Conservation (phyloP, 2,797 vertebrate genomes). For the Malurus leucopterus region DNA sequence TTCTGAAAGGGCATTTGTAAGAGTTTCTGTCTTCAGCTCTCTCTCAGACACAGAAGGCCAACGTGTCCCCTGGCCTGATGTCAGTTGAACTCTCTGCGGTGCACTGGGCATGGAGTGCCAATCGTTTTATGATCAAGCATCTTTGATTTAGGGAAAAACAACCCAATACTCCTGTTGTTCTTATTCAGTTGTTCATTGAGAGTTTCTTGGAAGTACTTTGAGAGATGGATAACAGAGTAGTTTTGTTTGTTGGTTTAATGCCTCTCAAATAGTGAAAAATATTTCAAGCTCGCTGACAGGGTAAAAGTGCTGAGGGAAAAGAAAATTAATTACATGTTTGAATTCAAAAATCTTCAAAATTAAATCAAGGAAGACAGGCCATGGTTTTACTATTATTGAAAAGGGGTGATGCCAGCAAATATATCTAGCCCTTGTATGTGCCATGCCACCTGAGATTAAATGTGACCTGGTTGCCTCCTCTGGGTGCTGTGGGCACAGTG, state of each 20-base stretch:
- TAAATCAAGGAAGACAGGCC: neutral
- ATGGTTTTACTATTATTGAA: neutral
- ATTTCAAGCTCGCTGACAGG: neutral
- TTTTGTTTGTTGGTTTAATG: neutral
- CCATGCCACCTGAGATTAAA: neutral
- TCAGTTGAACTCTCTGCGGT: neutral
- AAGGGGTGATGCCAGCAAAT: neutral
- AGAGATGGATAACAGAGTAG: neutral
- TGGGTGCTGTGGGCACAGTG: neutral
- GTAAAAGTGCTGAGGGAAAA: neutral
- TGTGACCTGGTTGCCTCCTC: neutral
- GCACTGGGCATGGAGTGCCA: too few relatives aligned
- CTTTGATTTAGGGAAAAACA: neutral
- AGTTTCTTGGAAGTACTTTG: accelerated
- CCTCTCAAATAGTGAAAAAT: neutral
- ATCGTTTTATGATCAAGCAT: accelerated
- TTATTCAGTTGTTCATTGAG: too few relatives aligned
- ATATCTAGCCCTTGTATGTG: too few relatives aligned
- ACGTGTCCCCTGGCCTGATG: neutral
- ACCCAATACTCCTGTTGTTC: neutral
- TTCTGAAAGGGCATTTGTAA: neutral
- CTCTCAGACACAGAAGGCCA: neutral
- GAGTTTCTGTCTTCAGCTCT: neutral
- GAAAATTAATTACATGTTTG: neutral
- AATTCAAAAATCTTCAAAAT: neutral